Conservation (phyloP, 2,113 vertebrate genomes). For the Ibidorhyncha struthersii region DNA sequence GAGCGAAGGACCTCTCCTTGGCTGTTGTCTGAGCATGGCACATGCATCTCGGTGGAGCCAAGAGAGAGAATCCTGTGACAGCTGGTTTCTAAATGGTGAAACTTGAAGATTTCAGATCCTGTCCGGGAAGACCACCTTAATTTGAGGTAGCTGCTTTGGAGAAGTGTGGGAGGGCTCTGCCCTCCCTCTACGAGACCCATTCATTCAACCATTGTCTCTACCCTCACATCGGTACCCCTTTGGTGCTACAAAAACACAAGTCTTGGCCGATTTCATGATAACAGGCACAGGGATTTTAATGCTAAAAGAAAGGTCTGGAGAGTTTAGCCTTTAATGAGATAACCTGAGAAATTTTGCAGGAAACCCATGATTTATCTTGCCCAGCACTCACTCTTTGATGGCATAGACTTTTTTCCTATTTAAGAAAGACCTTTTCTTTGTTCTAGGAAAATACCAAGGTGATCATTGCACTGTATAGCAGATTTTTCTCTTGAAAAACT, state of each 20-base stretch:
- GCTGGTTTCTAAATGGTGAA: neutral
- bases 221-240: neutral
- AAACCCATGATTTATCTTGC: slow-evolving; percentile 30
- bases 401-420: slow-evolving; percentile 37
- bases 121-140: neutral
- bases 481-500: slow-evolving; percentile 68
- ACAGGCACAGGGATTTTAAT: neutral
- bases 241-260: neutral
- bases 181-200: neutral
- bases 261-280: neutral
- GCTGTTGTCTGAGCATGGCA: neutral
- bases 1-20: neutral
- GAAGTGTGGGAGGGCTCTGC: neutral
- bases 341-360: slow-evolving; percentile 14
- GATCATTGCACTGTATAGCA: slow-evolving; percentile 53
- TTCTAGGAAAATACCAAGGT: slow-evolving; percentile 71
- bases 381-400: slow-evolving; percentile 16
- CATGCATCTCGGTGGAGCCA: neutral
- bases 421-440: slow-evolving; percentile 67
- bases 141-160: neutral
- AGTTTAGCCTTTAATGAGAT: neutral
- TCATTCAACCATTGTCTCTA: neutral
- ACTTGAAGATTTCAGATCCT: neutral
- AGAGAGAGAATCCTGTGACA: neutral
- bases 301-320: neutral